Evolutionary conservation across 2,888 invertebrate species (phyloP).

Genomic region (Eustalomyia histrio): DNA sequence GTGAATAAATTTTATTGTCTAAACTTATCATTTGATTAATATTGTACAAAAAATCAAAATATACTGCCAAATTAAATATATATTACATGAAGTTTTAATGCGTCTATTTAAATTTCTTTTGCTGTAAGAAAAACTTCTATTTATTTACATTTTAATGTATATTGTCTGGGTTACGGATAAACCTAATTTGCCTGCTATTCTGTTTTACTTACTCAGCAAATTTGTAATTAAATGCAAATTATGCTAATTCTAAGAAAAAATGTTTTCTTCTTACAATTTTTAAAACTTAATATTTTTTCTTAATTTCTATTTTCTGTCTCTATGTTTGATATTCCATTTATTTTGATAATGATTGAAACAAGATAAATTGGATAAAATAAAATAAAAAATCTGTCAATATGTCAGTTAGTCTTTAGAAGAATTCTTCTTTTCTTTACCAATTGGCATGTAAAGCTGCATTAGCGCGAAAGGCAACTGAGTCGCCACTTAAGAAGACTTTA

Average conservation of each 20-base stretch:
- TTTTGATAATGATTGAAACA: slow-evolving; percentile 29
- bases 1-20: no score
- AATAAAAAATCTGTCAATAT: slow-evolving; percentile 36
- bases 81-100: no score
- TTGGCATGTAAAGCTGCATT: slow-evolving; percentile 21
- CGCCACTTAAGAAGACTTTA: slow-evolving; percentile 44
- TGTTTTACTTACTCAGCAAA: slow-evolving; percentile 14
- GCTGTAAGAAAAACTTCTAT: neutral
- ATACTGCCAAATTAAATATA: no score
- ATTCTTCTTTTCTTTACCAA: slow-evolving; percentile 8
- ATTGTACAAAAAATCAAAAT: no score
- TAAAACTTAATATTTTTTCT: slow-evolving; percentile 6
- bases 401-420: slow-evolving; percentile 22
- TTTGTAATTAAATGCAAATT: slow-evolving; percentile 58
- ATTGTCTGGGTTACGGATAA: neutral
- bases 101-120: no score
- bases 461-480: slow-evolving; percentile 36
- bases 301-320: slow-evolving; percentile 8
- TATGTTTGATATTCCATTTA: neutral
- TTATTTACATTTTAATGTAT: neutral
- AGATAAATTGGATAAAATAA: slow-evolving; percentile 11
- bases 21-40: no score
- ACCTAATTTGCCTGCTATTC: neutral
- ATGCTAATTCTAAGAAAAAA: slow-evolving; percentile 24
- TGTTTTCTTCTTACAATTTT: slow-evolving; percentile 2